Percentiles rank a stretch among this genome's conserved stretches.
Evolutionary conservation across 2,888 invertebrate genomes (phyloP).

Genomic region (Drosophila rubida): DNA sequence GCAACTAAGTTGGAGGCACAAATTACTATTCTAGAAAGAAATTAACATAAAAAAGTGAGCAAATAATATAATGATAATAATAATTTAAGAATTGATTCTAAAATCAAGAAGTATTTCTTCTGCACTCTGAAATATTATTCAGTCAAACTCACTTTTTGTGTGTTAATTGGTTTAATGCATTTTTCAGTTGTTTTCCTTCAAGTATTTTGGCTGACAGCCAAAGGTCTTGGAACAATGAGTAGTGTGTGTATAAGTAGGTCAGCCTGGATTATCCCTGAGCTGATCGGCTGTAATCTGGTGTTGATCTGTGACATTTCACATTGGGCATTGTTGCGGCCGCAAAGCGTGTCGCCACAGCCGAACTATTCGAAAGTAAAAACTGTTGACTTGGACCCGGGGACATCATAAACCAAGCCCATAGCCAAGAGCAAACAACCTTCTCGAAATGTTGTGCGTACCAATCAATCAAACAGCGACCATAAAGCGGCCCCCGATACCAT

Average conservation of each 20-base stretch:
- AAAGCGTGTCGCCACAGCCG: constrained; percentile 46
- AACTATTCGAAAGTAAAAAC: constrained; percentile 45
- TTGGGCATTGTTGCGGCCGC: not conserved
- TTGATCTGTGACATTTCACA: constrained; percentile 5
- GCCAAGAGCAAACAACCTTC: constrained; percentile 37
- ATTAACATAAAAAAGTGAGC: too few species aligned
- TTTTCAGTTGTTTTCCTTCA: too few species aligned
- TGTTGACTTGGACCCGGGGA: constrained; percentile 24
- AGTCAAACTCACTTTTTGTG: too few species aligned
- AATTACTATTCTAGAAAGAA: too few species aligned
- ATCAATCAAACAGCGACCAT: constrained; percentile 64
- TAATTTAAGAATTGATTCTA: too few species aligned
- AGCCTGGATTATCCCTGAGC: constrained; percentile 15
- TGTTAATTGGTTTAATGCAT: too few species aligned
- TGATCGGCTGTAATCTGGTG: constrained; percentile 14
- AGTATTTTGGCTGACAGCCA: not conserved
- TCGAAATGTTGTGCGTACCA: constrained; percentile 39
- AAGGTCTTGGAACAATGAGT: not conserved
- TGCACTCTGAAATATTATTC: too few species aligned
- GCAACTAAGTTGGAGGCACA: too few species aligned
- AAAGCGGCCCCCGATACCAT: constrained; percentile 46
- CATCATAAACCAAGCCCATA: constrained; percentile 33
- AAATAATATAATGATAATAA: too few species aligned
- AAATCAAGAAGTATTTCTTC: too few species aligned
- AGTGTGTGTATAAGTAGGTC: constrained; percentile 27